Evolutionary conservation across 1,140 invertebrate species (phyloP).

Genomic region (Zaprionus taronus): DNA sequence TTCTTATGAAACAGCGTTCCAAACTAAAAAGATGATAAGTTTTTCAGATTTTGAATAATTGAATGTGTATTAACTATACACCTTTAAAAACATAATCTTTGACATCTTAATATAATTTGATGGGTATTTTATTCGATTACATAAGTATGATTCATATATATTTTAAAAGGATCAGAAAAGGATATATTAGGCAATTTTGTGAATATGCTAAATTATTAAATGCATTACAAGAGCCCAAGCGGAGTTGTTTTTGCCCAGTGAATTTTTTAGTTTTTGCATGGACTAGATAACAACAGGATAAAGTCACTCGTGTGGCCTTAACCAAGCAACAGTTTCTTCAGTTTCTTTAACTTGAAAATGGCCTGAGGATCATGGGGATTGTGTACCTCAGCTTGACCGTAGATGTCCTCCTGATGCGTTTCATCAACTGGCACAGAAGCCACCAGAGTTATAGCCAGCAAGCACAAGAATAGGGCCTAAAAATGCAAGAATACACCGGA

Average conservation of each 20-base stretch:
- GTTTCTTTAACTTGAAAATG: conserved; percentile 81
- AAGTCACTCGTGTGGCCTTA: conserved; percentile 27
- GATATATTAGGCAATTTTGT: conserved; percentile 19
- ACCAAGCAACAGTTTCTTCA: conserved; percentile 77
- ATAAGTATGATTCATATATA: not conserved
- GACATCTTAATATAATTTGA: not conserved
- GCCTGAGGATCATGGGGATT: conserved; percentile 72
- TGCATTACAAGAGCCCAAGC: conserved; percentile 12
- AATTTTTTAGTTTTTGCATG: conserved; percentile 22
- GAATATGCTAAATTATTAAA: conserved; percentile 4
- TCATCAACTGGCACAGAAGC: conserved; percentile 73
- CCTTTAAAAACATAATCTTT: not conserved
- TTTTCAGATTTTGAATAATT: too few relatives aligned
- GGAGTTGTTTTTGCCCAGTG: conserved; percentile 31
- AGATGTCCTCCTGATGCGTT: conserved; percentile 71
- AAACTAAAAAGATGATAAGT: too few relatives aligned
- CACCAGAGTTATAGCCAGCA: conserved; percentile 65
- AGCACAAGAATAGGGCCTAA: conserved; percentile 69
- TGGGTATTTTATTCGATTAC: not conserved
- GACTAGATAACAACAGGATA: conserved; percentile 55
- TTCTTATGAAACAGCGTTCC: too few relatives aligned
- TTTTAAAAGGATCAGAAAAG: not conserved
- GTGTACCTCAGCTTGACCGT: conserved; percentile 61
- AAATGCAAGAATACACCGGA: not conserved
- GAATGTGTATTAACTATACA: not conserved